Percentiles rank a stretch among this genome's conserved stretches.
phyloP scores from a whole-genome alignment of 2,888 invertebrate species.

The Tanypteryx hageni region DNA sequence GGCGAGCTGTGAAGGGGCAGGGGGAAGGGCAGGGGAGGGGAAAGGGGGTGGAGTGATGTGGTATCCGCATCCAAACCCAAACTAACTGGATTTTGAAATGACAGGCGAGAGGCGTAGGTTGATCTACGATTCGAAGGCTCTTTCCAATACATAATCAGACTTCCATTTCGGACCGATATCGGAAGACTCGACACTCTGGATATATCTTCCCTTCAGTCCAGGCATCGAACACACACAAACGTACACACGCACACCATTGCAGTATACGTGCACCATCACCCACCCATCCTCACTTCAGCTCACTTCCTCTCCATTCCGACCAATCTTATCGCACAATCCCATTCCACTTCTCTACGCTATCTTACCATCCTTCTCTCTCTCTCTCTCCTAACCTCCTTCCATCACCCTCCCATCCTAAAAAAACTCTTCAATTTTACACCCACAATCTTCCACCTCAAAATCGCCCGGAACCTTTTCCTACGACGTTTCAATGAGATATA shows the following conservation, averaged over 20 bases:
- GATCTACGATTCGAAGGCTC: not conserved
- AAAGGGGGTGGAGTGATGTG: conserved; percentile 29
- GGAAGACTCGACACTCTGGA: conserved; percentile 1
- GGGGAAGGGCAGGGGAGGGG: not conserved
- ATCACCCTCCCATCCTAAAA: not conserved
- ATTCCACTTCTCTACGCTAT: not conserved
- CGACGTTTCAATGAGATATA: not conserved
- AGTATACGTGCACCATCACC: not conserved
- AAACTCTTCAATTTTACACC: not conserved
- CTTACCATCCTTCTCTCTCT: not conserved
- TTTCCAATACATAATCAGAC: conserved; percentile 40
- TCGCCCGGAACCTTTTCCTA: not conserved
- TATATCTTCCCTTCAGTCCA: not conserved
- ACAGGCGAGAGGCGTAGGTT: conserved; percentile 8
- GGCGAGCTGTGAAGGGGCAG: not conserved
- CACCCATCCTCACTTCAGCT: not conserved
- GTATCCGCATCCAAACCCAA: not conserved
- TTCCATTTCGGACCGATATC: conserved; percentile 11
- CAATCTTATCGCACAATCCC: not conserved
- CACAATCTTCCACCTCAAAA: not conserved
- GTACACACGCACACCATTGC: not conserved
- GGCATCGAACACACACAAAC: not conserved
- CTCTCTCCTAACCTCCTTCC: not conserved
- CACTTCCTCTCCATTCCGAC: not conserved
- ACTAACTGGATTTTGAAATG: conserved; percentile 38